phyloP scores from a whole-genome alignment of 1,140 invertebrate species.

The Euglossa dilemma region DNA sequence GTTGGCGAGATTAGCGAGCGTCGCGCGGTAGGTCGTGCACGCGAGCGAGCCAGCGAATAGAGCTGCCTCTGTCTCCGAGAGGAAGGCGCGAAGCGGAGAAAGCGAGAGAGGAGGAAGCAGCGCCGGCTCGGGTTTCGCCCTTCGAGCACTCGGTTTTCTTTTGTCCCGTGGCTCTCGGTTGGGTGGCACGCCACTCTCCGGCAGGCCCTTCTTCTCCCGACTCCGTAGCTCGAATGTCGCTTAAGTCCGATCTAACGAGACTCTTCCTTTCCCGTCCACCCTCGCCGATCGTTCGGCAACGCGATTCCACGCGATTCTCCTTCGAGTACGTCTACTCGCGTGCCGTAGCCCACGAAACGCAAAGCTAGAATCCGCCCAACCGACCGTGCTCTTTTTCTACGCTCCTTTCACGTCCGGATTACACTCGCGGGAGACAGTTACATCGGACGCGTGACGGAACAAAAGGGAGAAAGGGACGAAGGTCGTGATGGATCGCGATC shows the following conservation, averaged over 20 bases:
- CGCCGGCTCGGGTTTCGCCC: slow-evolving; percentile 73
- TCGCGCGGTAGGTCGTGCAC: slow-evolving; percentile 41
- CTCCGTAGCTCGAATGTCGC: slow-evolving; percentile 51
- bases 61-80: not conserved
- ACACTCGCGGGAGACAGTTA: slow-evolving; percentile 38
- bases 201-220: not conserved
- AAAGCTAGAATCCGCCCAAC: too few relatives aligned
- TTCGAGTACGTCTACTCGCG: slow-evolving; percentile 14
- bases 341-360: too few relatives aligned
- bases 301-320: not conserved
- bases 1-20: slow-evolving; percentile 23
- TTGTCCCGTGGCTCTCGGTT: slow-evolving; percentile 54
- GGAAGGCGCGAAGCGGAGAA: not conserved
- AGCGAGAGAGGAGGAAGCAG: not conserved
- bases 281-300: not conserved
- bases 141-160: slow-evolving; percentile 62
- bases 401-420: slow-evolving; percentile 51
- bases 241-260: slow-evolving; percentile 56
- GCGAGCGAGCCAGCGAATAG: slow-evolving; percentile 8
- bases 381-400: not conserved
- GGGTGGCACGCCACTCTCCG: slow-evolving; percentile 68
- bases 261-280: not conserved
- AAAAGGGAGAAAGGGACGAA: not conserved
- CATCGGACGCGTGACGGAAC: not conserved
- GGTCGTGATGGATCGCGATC: slow-evolving; percentile 33